These are phyloP conservation scores for Actinia tenebrosa DNA, from an alignment of 64 coral and sea anemone genomes.

Conservation along the genomic window DNA sequence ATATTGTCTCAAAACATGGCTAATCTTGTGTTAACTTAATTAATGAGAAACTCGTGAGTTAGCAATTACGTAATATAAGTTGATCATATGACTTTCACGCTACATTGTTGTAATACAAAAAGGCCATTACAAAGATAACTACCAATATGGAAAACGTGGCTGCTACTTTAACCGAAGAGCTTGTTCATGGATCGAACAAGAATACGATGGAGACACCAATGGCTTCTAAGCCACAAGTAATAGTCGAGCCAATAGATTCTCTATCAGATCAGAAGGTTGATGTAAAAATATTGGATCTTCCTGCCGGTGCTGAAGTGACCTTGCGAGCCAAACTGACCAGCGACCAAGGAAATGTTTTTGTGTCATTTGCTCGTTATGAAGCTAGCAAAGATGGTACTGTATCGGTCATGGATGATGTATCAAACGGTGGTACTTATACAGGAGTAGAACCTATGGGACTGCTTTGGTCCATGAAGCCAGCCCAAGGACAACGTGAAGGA, in stretches of 20 bases:
- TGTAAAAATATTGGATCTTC: neutral
- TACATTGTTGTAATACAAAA: too few relatives aligned
- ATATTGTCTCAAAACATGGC: too few relatives aligned
- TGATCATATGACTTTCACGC: too few relatives aligned
- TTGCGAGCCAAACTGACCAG: slow-evolving; percentile 41
- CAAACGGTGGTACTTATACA: slow-evolving; percentile 35
- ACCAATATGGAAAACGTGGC: neutral
- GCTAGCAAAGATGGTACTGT: slow-evolving; percentile 41
- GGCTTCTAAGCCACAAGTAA: neutral
- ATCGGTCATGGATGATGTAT: slow-evolving; percentile 5
- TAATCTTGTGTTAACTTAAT: too few relatives aligned
- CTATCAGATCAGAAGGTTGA: neutral
- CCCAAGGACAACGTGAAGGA: slow-evolving; percentile 31
- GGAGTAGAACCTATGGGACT: slow-evolving; percentile 74
- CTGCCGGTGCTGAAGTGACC: slow-evolving; percentile 8
- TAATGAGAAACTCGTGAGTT: too few relatives aligned
- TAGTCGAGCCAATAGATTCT: neutral
- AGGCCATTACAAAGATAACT: too few relatives aligned
- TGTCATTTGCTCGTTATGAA: slow-evolving; percentile 59
- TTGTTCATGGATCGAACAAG: neutral
- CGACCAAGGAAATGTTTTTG: slow-evolving; percentile 51
- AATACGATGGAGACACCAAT: neutral
- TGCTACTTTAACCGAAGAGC: neutral
- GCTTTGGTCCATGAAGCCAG: slow-evolving; percentile 47
- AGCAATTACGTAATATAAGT: too few relatives aligned